Percentiles rank a stretch among this genome's conserved stretches.
Evolutionary conservation across 2,888 invertebrate species (phyloP).

Genomic region (Clitarchus hookeri): DNA sequence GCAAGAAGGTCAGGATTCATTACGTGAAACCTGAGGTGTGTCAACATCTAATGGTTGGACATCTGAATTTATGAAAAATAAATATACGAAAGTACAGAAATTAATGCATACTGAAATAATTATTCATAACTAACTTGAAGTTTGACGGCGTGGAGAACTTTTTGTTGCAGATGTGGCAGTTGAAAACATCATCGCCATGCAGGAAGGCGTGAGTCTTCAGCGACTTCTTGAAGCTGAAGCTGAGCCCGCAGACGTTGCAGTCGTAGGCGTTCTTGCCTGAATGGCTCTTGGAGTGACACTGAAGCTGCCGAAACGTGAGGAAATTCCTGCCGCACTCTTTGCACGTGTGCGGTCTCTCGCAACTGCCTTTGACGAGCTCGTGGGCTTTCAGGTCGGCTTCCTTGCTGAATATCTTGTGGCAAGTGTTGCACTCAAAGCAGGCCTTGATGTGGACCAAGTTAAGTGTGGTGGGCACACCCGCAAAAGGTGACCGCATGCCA

Average conservation of each 20-base stretch:
- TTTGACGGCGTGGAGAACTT: neutral
- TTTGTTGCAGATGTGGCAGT: neutral
- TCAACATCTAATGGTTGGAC: too few species aligned
- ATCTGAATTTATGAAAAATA: too few species aligned
- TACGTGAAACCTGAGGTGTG: too few species aligned
- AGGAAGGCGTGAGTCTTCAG: constrained; percentile 5
- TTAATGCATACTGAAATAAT: too few species aligned
- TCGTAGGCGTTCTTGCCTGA: neutral
- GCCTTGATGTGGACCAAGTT: neutral
- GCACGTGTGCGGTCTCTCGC: neutral
- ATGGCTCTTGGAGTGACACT: constrained; percentile 10
- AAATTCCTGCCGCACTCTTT: neutral
- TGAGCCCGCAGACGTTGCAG: neutral
- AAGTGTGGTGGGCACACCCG: too few species aligned
- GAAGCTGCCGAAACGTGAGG: neutral
- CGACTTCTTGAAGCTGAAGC: constrained; percentile 18
- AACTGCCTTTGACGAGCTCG: neutral
- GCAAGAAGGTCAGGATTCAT: too few species aligned
- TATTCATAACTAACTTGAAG: neutral
- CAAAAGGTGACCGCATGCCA: too few species aligned
- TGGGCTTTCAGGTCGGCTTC: neutral
- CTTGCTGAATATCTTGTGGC: constrained; percentile 11
- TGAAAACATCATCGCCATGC: neutral
- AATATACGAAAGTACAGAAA: too few species aligned
- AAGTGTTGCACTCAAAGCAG: neutral